Conservation (phyloP, 2,113 vertebrate genomes). For the Lasiurus cinereus region DNA sequence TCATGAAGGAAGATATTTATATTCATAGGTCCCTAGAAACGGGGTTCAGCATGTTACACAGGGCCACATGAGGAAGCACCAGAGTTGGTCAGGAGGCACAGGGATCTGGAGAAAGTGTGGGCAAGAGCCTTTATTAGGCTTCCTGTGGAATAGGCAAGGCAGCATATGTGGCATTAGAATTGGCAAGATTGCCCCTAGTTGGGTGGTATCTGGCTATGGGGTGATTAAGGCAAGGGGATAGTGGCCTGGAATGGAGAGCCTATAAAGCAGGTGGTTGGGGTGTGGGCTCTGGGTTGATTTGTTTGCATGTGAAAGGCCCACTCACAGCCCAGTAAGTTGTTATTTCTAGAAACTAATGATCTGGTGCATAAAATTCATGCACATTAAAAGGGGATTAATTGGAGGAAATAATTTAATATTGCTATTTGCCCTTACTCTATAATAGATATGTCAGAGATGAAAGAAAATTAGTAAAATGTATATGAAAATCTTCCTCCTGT, state of each 20-base stretch:
- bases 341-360: background rate
- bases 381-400: too few relatives aligned
- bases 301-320: background rate
- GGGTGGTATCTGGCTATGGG: background rate
- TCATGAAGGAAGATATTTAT: too few relatives aligned
- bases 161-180: background rate
- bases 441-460: too few relatives aligned
- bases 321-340: too few relatives aligned
- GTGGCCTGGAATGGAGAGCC: background rate
- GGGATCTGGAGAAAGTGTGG: too few relatives aligned
- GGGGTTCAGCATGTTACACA: background rate
- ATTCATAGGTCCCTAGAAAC: background rate
- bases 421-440: too few relatives aligned
- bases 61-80: background rate
- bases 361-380: too few relatives aligned
- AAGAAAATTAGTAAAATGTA: too few relatives aligned
- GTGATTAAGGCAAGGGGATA: background rate
- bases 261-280: background rate
- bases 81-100: too few relatives aligned
- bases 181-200: background rate
- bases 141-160: background rate
- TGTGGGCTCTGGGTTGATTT: background rate
- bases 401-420: too few relatives aligned
- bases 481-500: too few relatives aligned
- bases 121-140: background rate